Conservation (phyloP, 2,888 invertebrate species). For the Nomada ferruginata region DNA sequence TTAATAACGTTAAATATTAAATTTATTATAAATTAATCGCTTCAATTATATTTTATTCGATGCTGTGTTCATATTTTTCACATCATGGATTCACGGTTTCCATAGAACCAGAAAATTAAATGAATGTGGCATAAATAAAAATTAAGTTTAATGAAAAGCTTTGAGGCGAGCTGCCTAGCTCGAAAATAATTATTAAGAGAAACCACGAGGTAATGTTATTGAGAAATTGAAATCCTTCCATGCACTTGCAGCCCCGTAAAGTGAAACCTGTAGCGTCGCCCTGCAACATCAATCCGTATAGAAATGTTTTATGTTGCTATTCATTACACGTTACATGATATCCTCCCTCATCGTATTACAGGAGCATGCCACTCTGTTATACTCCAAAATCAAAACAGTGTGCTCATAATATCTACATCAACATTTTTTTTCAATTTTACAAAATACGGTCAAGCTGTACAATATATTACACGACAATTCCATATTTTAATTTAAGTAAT, state of each 20-base stretch:
- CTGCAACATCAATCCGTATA: constrained; percentile 10
- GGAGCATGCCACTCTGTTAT: neutral
- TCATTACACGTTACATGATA: constrained; percentile 1
- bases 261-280: constrained; percentile 3
- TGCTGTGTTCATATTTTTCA: too few species aligned
- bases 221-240: constrained; percentile 2
- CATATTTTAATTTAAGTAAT: too few species aligned
- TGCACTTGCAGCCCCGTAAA: neutral
- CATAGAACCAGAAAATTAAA: too few species aligned
- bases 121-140: neutral
- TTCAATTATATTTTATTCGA: too few species aligned
- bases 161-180: constrained; percentile 1
- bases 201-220: neutral
- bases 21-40: too few species aligned
- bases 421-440: neutral
- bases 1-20: too few species aligned
- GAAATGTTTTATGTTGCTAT: constrained; percentile 11
- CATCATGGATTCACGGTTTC: too few species aligned
- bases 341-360: neutral
- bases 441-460: neutral
- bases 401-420: too few species aligned
- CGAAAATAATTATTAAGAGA: constrained; percentile 23
- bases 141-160: constrained; percentile 25
- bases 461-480: too few species aligned
- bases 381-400: neutral